A percentile compares a stretch with the other conserved stretches of the same genome.
Evolutionary conservation across 2,888 invertebrate genomes (phyloP).

Genomic region (Agriopis aurantiaria): DNA sequence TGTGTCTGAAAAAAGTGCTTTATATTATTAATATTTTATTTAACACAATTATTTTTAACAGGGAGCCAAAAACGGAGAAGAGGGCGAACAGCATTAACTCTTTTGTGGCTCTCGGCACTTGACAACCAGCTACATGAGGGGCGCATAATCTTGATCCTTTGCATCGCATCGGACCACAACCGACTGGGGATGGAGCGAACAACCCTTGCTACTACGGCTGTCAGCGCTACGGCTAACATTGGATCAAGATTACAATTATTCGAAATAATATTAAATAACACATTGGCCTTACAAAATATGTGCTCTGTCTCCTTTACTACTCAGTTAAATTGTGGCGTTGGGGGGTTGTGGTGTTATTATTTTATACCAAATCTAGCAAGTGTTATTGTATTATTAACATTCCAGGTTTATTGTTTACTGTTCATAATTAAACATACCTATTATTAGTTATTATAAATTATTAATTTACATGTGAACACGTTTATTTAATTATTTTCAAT

Average conservation of each 20-base stretch:
- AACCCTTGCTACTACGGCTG: slow-evolving; percentile 55
- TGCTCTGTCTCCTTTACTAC: slow-evolving; percentile 68
- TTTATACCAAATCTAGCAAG: slow-evolving; percentile 82
- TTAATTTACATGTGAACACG: slow-evolving; percentile 72
- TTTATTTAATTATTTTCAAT: slow-evolving; percentile 80
- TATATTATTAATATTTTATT: too few species aligned
- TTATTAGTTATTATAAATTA: slow-evolving; percentile 72
- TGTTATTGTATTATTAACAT: slow-evolving; percentile 83
- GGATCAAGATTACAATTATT: slow-evolving; percentile 64
- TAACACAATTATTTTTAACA: slow-evolving; percentile 60
- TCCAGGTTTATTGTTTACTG: slow-evolving; percentile 82
- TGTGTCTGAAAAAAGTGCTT: too few species aligned
- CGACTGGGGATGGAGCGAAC: slow-evolving; percentile 63
- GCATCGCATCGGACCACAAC: slow-evolving; percentile 69
- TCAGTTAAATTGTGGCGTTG: slow-evolving; percentile 59
- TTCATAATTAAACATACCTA: slow-evolving; percentile 69
- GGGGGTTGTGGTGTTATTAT: slow-evolving; percentile 74
- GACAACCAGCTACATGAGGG: slow-evolving; percentile 88
- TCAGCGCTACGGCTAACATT: slow-evolving; percentile 58
- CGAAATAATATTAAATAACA: slow-evolving; percentile 47
- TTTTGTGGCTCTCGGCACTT: slow-evolving; percentile 91
- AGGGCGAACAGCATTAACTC: slow-evolving; percentile 95
- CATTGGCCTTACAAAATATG: slow-evolving; percentile 51
- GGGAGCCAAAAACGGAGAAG: slow-evolving; percentile 94
- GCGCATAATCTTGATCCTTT: slow-evolving; percentile 80